These are phyloP conservation scores for Hemibagrus guttatus DNA, from an alignment of 2,797 vertebrate genomes.

Conservation along the genomic window DNA sequence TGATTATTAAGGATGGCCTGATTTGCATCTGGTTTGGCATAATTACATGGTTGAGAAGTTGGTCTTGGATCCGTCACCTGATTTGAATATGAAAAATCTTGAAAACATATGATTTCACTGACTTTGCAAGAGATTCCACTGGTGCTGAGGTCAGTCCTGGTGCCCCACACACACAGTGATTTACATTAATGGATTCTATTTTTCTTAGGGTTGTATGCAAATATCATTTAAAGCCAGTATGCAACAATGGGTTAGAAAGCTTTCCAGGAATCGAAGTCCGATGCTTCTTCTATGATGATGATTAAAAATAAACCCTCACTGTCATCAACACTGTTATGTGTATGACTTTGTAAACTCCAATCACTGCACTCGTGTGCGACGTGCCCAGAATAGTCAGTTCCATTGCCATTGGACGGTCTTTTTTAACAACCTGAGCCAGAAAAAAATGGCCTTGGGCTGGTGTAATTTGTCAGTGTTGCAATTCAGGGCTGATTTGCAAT, in stretches of 20 bases:
- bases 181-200: constrained; percentile 2
- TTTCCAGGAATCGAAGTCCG: not conserved
- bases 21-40: constrained; percentile 62
- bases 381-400: not conserved
- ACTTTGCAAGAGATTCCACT: not conserved
- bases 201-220: not conserved
- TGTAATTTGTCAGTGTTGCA: not conserved
- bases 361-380: not conserved
- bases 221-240: not conserved
- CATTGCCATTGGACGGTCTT: not conserved
- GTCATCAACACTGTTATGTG: not conserved
- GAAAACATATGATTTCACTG: not conserved
- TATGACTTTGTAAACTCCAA: not conserved
- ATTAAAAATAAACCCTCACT: too few relatives aligned
- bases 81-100: constrained; percentile 63
- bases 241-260: not conserved
- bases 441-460: not conserved
- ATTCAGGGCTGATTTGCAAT: not conserved
- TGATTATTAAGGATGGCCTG: constrained; percentile 37
- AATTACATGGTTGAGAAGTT: not conserved
- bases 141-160: not conserved
- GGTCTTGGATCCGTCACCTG: constrained; percentile 41
- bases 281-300: not conserved
- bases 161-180: not conserved
- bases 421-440: not conserved